Conservation (phyloP, 2,113 vertebrate species). For the Clinocottus analis region DNA sequence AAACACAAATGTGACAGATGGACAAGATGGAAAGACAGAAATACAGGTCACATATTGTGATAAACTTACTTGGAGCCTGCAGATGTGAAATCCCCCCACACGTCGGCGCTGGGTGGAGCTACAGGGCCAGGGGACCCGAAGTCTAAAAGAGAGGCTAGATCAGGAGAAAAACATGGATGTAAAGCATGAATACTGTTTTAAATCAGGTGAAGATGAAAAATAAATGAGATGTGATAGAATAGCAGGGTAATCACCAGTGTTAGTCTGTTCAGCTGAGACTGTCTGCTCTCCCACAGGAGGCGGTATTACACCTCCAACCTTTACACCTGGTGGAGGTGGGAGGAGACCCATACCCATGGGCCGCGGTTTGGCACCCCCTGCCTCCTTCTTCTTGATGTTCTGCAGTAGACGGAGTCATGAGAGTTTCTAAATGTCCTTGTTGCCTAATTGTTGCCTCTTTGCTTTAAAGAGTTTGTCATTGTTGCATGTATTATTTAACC, state of each 20-base stretch:
- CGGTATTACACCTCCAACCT: conserved; percentile 62
- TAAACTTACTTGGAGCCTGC: conserved; percentile 90
- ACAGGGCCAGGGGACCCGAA: conserved; percentile 54
- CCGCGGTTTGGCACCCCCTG: conserved; percentile 77
- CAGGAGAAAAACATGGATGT: background rate
- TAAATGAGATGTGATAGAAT: background rate
- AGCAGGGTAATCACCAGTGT: conserved; percentile 77
- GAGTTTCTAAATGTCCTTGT: background rate
- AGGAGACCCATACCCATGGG: conserved; percentile 80
- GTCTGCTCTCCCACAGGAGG: conserved; percentile 65
- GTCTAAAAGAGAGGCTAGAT: conserved; percentile 77
- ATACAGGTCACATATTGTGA: background rate
- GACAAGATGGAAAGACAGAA: background rate
- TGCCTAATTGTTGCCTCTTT: background rate
- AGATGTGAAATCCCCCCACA: conserved; percentile 95
- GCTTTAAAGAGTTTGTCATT: background rate
- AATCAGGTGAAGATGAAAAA: background rate
- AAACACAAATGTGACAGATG: conserved; percentile 2
- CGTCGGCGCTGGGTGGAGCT: conserved; percentile 79
- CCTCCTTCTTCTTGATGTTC: conserved; percentile 95
- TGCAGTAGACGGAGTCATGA: conserved; percentile 53
- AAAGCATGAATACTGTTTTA: background rate
- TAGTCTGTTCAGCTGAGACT: conserved; percentile 49
- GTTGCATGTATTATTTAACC: background rate
- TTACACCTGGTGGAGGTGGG: conserved; percentile 90